phyloP scores from a whole-genome alignment of 1,140 invertebrate species.

The Asbolus verrucosus region DNA sequence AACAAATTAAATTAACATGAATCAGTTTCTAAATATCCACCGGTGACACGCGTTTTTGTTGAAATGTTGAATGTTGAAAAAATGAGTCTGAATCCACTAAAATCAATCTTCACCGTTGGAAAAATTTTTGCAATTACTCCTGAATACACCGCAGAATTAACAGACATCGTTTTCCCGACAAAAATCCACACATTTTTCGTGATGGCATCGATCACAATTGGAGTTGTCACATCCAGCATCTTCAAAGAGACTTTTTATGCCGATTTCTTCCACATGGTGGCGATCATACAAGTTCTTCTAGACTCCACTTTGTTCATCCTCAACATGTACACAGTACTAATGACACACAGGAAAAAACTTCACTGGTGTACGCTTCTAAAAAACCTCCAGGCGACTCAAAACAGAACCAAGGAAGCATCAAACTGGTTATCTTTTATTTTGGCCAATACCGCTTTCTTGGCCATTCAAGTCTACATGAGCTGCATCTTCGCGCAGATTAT shows the following conservation, averaged over 20 bases:
- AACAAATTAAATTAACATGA: too few relatives aligned
- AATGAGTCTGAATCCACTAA: too few relatives aligned
- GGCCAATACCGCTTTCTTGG: background rate
- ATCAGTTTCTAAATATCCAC: too few relatives aligned
- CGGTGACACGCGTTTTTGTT: too few relatives aligned
- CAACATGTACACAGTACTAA: constrained; percentile 2
- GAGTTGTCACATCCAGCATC: background rate
- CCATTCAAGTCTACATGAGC: constrained; percentile 2
- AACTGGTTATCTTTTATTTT: background rate
- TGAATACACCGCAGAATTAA: too few relatives aligned
- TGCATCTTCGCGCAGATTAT: background rate
- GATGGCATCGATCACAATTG: background rate
- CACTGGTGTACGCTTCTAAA: background rate
- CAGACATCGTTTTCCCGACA: background rate
- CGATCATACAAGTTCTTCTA: background rate
- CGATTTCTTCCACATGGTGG: background rate
- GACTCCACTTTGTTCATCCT: background rate
- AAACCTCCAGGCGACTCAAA: background rate
- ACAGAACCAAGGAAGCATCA: background rate
- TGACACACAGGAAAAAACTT: background rate
- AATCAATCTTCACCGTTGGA: too few relatives aligned
- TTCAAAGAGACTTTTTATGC: background rate
- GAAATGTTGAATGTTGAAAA: too few relatives aligned
- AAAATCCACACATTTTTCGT: background rate
- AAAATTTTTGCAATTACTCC: too few relatives aligned